Evolutionary conservation across 2,888 invertebrate species (phyloP).

Genomic region (Ariolimax columbianus): DNA sequence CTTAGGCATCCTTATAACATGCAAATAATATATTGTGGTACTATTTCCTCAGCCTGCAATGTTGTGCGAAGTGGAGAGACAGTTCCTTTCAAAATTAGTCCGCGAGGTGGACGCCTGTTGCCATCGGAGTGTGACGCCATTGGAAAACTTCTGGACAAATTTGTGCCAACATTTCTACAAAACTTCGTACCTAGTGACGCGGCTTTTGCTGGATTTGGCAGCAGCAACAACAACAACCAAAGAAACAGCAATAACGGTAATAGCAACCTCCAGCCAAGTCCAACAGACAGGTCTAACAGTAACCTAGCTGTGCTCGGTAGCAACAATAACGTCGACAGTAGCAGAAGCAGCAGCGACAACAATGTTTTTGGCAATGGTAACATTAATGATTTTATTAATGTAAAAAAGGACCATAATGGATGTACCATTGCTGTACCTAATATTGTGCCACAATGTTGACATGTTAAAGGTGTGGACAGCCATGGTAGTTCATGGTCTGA

Average conservation of each 20-base stretch:
- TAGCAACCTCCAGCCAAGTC: not conserved
- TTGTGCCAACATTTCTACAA: slow-evolving; percentile 45
- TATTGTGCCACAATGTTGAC: slow-evolving; percentile 37
- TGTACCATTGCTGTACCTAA: slow-evolving; percentile 45
- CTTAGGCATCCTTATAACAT: too few relatives aligned
- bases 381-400: slow-evolving; percentile 41
- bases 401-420: slow-evolving; percentile 37
- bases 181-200: slow-evolving; percentile 47
- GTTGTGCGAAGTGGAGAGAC: slow-evolving; percentile 46
- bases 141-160: slow-evolving; percentile 44
- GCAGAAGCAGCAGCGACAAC: not conserved
- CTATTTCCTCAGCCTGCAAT: slow-evolving; percentile 35
- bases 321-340: not conserved
- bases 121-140: slow-evolving; percentile 44
- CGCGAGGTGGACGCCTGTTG: slow-evolving; percentile 30
- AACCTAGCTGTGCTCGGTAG: not conserved
- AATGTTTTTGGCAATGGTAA: not conserved
- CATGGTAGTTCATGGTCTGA: too few relatives aligned
- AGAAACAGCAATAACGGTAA: not conserved
- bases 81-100: slow-evolving; percentile 33
- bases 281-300: not conserved
- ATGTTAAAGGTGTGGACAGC: too few relatives aligned
- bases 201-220: slow-evolving; percentile 29
- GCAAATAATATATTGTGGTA: not conserved
- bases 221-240: not conserved